Evolutionary conservation across 2,888 invertebrate species (phyloP).

Genomic region (Hirtodrosophila histrioides): DNA sequence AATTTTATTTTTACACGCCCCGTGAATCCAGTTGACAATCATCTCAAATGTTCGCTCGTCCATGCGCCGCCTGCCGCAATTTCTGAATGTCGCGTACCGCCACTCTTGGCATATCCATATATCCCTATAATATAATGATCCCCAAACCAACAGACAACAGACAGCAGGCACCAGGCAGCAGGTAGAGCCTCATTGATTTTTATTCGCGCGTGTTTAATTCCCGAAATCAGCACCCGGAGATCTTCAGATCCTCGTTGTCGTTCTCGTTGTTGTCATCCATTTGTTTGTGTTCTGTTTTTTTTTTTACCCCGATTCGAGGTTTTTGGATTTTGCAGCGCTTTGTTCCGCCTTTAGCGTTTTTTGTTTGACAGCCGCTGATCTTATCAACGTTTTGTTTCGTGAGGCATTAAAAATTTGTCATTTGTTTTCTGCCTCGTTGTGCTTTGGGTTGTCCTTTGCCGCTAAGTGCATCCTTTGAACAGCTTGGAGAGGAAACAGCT

Average conservation of each 20-base stretch:
- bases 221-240: conserved; percentile 69
- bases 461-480: conserved; percentile 29
- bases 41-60: conserved; percentile 62
- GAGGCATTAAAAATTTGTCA: conserved; percentile 80
- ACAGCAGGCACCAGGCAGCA: conserved; percentile 66
- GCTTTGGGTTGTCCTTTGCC: conserved; percentile 37
- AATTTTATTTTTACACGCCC: conserved; percentile 69
- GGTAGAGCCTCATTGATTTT: conserved; percentile 72
- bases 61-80: conserved; percentile 43
- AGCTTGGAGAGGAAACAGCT: conserved; percentile 67
- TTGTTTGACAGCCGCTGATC: conserved; percentile 74
- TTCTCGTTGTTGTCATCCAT: conserved; percentile 58
- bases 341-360: conserved; percentile 56
- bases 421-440: conserved; percentile 53
- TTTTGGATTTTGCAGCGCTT: conserved; percentile 55
- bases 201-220: conserved; percentile 79
- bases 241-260: conserved; percentile 59
- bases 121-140: conserved; percentile 38
- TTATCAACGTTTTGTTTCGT: conserved; percentile 75
- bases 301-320: conserved; percentile 14
- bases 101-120: not conserved
- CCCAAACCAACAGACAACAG: conserved; percentile 11
- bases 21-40: conserved; percentile 68
- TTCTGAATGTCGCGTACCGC: too few species aligned
- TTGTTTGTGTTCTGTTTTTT: conserved; percentile 41